Base-by-base conservation (phyloP, 2,797 vertebrate genomes). In the Toxotes lorentzi region DNA sequence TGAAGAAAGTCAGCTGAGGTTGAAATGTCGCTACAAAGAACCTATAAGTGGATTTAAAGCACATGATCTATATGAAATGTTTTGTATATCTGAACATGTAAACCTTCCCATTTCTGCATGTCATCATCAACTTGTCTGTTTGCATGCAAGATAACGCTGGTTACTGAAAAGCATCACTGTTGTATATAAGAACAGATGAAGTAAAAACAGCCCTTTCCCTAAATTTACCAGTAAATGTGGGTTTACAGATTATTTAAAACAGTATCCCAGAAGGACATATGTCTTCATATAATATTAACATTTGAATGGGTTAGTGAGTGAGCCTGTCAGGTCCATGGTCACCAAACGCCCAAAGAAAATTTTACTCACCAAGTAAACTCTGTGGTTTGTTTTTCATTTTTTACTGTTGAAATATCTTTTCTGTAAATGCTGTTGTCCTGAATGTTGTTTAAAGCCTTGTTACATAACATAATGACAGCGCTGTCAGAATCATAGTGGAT, bases 1-100 rank as follows among this genome's bases (percentile, higher is more conserved):
- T 32, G 62, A 65, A 67, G 57, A 38, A 30, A 79, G 57, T 54
- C 50, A 57, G 41, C 56, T 0, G 3, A 34, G 40, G 24, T 5
- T 65, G 24, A 73, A 64, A 59, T 35, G 38, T n/a, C 41, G 2
- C 2, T 19, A 38, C 7, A 48, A 45, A 60, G 11, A 40, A 10
- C 34, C 19, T 61, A 7, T 27, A 53, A 27, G 47, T 70, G 12
- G 32, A 43, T 16, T 47, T 35, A 43, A 64, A 75, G 47, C 6
- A n/a, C 17, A 13, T 48, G 24, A 19, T 27, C 40, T 38, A 38
- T 10, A 38, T 8, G 9, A 38, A 8, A 38, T 38, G 38, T 38
- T 38, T 38, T 38, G 38, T 38, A 38, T 38, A 38, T 38, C 13
- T 41, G 40, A 3, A 13, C 40, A 41, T 14, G 40, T 41, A 41